Conservation (phyloP, 2,113 vertebrate species). For the Nothobranchius kuhntae region DNA sequence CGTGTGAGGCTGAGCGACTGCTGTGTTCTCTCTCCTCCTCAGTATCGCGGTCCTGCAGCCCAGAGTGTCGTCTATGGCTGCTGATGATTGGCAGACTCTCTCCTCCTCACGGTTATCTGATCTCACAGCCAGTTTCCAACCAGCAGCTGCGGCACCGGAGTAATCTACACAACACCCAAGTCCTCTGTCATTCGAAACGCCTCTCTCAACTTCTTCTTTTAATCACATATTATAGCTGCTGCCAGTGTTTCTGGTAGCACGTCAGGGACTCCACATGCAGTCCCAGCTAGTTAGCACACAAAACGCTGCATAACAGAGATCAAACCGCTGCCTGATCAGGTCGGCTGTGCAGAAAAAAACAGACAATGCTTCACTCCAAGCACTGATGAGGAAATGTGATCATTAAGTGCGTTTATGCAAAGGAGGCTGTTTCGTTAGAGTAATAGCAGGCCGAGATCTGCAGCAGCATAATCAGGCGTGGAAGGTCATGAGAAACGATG, state of each 20-base stretch:
- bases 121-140: conserved; percentile 41
- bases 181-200: conserved; percentile 58
- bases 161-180: conserved; percentile 29
- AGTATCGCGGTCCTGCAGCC: conserved; percentile 6
- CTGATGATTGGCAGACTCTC: conserved; percentile 59
- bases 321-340: conserved; percentile 3
- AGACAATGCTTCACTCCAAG: background rate
- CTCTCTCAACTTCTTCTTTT: conserved; percentile 58
- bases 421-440: conserved; percentile 58
- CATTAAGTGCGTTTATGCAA: conserved; percentile 68
- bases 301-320: conserved; percentile 3
- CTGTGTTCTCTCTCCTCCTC: conserved; percentile 8
- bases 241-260: conserved; percentile 30
- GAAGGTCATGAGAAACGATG: conserved; percentile 77
- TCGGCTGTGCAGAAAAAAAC: background rate
- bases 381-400: conserved; percentile 48
- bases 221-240: conserved; percentile 58
- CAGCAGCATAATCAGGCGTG: conserved; percentile 74
- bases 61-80: conserved; percentile 26
- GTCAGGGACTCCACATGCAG: conserved; percentile 26
- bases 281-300: background rate
- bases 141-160: conserved; percentile 42
- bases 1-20: conserved; percentile 2
- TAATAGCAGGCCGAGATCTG: conserved; percentile 61
- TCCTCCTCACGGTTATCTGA: conserved; percentile 61